Conservation (phyloP, 2,888 invertebrate species). For the Deilephila porcellus region DNA sequence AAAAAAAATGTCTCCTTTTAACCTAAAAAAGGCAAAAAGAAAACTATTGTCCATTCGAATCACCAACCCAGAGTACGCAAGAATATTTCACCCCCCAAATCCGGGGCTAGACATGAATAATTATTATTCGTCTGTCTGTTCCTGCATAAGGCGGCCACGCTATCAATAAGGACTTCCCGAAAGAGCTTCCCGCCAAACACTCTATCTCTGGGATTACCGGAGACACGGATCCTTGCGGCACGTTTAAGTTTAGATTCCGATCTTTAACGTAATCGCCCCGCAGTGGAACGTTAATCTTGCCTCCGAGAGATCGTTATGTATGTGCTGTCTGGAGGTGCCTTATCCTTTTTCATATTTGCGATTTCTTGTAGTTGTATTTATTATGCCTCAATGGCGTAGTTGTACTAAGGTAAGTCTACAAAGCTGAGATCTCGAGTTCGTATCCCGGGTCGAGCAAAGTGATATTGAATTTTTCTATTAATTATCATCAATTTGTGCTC, state of each 20-base stretch:
- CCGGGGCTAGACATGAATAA: slow-evolving; percentile 54
- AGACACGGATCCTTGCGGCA: slow-evolving; percentile 62
- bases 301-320: slow-evolving; percentile 38
- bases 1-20: too few species aligned
- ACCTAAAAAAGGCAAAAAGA: too few species aligned
- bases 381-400: too few species aligned
- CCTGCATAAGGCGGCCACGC: slow-evolving; percentile 45
- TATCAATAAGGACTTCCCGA: slow-evolving; percentile 58
- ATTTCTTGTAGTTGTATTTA: background rate
- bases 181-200: slow-evolving; percentile 57
- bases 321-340: slow-evolving; percentile 5
- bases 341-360: background rate
- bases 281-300: slow-evolving; percentile 60
- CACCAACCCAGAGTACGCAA: slow-evolving; percentile 27
- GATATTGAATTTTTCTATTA: too few species aligned
- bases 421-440: too few species aligned
- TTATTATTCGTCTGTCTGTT: slow-evolving; percentile 48
- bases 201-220: slow-evolving; percentile 72
- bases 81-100: slow-evolving; percentile 39
- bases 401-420: too few species aligned
- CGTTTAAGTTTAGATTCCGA: slow-evolving; percentile 72
- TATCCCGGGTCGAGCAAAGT: too few species aligned
- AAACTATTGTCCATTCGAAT: too few species aligned
- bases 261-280: slow-evolving; percentile 71
- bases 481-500: too few species aligned